A percentile compares a stretch with the other conserved stretches of the same genome.
These are phyloP conservation scores for Macaca fascicularis DNA, from an alignment of 2,113 vertebrate species.

Conservation along the genomic window DNA sequence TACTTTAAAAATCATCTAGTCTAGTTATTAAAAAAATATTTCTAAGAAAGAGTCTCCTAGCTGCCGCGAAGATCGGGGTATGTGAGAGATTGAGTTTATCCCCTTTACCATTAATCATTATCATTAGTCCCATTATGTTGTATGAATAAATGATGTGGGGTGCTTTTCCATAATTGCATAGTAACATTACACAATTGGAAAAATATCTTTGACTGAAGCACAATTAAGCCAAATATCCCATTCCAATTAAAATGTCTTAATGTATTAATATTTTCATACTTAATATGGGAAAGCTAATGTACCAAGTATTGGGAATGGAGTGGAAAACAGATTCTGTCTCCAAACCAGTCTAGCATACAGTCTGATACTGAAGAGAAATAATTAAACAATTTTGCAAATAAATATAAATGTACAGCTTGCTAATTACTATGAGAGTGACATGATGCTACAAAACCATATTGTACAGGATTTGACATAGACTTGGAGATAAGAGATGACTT, in stretches of 20 bases:
- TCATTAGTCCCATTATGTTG: background rate
- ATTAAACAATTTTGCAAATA: background rate
- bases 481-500: background rate
- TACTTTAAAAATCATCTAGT: too few species aligned
- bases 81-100: too few species aligned
- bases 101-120: too few species aligned
- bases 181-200: background rate
- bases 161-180: background rate
- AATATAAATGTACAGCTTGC: background rate
- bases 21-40: too few species aligned
- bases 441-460: background rate
- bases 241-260: background rate
- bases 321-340: background rate
- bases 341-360: background rate
- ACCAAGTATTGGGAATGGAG: background rate
- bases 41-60: too few species aligned
- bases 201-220: background rate
- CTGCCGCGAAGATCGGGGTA: rapidly evolving
- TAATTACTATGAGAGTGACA: background rate
- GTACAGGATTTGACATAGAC: background rate
- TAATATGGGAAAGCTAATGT: background rate
- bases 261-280: background rate
- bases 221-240: background rate
- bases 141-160: background rate
- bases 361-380: background rate